A percentile compares a stretch with the other conserved stretches of the same genome.
Evolutionary conservation across 2,797 vertebrate species (phyloP).

Genomic region (Thunnus albacares): DNA sequence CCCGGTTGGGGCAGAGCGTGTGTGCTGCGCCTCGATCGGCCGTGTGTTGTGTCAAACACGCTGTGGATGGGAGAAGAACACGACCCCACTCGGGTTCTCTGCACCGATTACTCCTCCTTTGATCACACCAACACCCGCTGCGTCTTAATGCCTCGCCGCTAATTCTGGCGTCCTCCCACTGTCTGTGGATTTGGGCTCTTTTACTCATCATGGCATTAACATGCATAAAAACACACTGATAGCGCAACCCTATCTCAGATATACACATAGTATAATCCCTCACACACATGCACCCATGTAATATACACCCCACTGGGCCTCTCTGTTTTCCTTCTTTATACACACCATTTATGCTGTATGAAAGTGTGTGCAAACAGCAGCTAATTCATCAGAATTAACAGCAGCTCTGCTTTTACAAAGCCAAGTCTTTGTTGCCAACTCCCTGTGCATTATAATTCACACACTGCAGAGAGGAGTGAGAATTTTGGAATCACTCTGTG

Average conservation of each 20-base stretch:
- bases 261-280: slow-evolving; percentile 51
- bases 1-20: slow-evolving; percentile 44
- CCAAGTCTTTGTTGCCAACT: slow-evolving; percentile 73
- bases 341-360: slow-evolving; percentile 35
- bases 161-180: slow-evolving; percentile 71
- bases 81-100: slow-evolving; percentile 64
- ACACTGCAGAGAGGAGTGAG: slow-evolving; percentile 68
- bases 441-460: slow-evolving; percentile 68
- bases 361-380: slow-evolving; percentile 56
- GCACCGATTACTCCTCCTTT: slow-evolving; percentile 74
- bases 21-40: slow-evolving; percentile 14
- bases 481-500: slow-evolving; percentile 73
- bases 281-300: slow-evolving; percentile 46
- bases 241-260: slow-evolving; percentile 48
- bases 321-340: slow-evolving; percentile 42
- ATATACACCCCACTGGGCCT: slow-evolving; percentile 53
- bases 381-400: slow-evolving; percentile 75
- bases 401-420: slow-evolving; percentile 66
- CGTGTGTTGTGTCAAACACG: slow-evolving; percentile 42
- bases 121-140: slow-evolving; percentile 70
- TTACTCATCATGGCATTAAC: slow-evolving; percentile 54
- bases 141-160: slow-evolving; percentile 69
- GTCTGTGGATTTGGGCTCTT: slow-evolving; percentile 58
- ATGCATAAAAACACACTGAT: slow-evolving; percentile 46
- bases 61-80: slow-evolving; percentile 48